Evolutionary conservation across 2,113 vertebrate species (phyloP).

Genomic region (Euleptes europaea): DNA sequence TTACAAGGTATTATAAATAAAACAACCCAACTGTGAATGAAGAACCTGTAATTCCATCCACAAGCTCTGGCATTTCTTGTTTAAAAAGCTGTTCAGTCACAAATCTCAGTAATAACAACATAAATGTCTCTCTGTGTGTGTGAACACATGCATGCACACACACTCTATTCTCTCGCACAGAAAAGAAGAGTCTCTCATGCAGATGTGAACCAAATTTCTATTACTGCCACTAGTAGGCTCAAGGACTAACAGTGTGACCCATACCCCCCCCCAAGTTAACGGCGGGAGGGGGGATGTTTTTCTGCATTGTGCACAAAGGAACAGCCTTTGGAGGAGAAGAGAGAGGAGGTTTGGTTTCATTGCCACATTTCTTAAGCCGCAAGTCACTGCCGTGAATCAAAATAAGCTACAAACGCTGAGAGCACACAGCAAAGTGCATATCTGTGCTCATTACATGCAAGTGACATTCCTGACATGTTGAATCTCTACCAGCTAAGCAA

Average conservation of each 20-base stretch:
- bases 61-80: constrained; percentile 15
- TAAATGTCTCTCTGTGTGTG: not conserved
- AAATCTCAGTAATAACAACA: constrained; percentile 28
- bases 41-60: constrained; percentile 28
- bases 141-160: not conserved
- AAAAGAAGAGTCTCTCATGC: not conserved
- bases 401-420: not conserved
- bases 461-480: not conserved
- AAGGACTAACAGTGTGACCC: constrained; percentile 5
- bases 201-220: not conserved
- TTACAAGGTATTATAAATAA: constrained; percentile 24
- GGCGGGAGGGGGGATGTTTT: not conserved
- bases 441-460: not conserved
- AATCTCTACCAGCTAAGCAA: no score
- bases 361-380: not conserved
- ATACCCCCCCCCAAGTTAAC: not conserved
- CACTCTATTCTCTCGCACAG: not conserved
- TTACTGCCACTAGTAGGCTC: not conserved
- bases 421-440: fast-evolving
- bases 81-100: constrained; percentile 36
- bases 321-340: not conserved
- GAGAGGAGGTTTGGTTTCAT: not conserved
- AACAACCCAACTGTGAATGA: not conserved
- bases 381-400: not conserved
- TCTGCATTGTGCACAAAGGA: not conserved